Evolutionary conservation across 2,888 invertebrate genomes (phyloP), one percentile per base, ranked within the genome.

Genomic region (Pseudoips prasinana): DNA sequence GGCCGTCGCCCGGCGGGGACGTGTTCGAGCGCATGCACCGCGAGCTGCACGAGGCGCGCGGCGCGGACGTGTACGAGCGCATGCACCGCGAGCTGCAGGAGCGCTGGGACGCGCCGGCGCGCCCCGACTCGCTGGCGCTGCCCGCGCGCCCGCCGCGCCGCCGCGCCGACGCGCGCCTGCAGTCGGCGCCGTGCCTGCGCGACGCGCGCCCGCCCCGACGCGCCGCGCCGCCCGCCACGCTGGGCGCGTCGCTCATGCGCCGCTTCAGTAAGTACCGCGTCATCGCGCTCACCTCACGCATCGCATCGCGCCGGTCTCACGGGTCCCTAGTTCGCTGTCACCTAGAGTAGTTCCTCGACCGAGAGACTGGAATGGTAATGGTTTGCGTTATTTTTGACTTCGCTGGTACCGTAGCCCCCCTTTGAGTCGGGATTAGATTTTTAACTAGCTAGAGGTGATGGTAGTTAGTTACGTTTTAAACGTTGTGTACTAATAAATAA

Each of bases 241-340:
- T 94, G 89, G 92, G 94, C 61, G 93, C 94, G 73, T 93, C 90
- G 90, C 89, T 95, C 63, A 94, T 94, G 90, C 91, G 95, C 79
- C 93, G 95, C 90, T 94, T 95, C 92, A 95, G 95, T 96, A 95
- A 96, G 96, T 95, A 92, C 50, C 67, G 49, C n/a, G n/a, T n/a
- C n/a, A 60, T 50, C 67, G 47, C 46, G 48, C 58, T 52, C n/a
- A n/a, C n/a, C n/a, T n/a, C n/a, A n/a, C n/a, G n/a, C n/a, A n/a
- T n/a, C n/a, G n/a, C n/a, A n/a, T n/a, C 48, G 52, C 39, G 10
- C 68, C 58, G 58, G 55, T 54, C 69, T 57, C 63, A 46, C 66
- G 58, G 62, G 50, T 46, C 39, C 39, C 27, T 23, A 28, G 36
- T 57, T 42, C 65, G 65, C 69, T 73, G 64, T 64, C 73, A 57